phyloP scores from a whole-genome alignment of 1,140 invertebrate species.

The Ectropis grisescens region DNA sequence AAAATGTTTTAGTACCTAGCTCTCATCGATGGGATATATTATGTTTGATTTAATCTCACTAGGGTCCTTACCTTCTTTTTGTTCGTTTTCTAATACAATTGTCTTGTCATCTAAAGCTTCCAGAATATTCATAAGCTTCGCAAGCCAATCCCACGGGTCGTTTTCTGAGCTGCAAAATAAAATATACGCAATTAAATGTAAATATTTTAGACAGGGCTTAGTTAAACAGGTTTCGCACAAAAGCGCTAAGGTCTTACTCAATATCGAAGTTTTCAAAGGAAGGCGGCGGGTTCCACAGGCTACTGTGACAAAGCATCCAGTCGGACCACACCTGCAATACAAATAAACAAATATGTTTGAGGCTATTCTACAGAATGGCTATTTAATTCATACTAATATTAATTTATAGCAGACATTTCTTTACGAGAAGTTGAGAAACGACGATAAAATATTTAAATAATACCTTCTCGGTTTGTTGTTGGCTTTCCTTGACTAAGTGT shows the following conservation, averaged over 20 bases:
- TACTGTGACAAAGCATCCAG: conserved; percentile 89
- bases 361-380: background rate
- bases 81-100: conserved; percentile 53
- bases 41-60: too few species aligned
- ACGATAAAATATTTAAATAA: too few species aligned
- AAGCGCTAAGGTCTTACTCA: too few species aligned
- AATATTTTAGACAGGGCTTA: too few species aligned
- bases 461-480: too few species aligned
- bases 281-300: conserved; percentile 89
- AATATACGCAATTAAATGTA: conserved; percentile 5
- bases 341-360: conserved; percentile 10
- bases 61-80: conserved; percentile 63
- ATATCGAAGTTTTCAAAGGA: conserved; percentile 83
- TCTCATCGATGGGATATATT: too few species aligned
- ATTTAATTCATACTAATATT: too few species aligned
- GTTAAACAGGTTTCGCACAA: too few species aligned
- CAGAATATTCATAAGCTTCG: conserved; percentile 81
- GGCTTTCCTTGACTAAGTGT: too few species aligned
- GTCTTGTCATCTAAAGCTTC: conserved; percentile 75
- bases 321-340: conserved; percentile 85
- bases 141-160: conserved; percentile 84
- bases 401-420: too few species aligned
- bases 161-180: conserved; percentile 73
- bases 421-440: too few species aligned
- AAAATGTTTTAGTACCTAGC: too few species aligned